Evolutionary conservation across 2,888 invertebrate genomes (phyloP).

Genomic region (Heliconius sara): DNA sequence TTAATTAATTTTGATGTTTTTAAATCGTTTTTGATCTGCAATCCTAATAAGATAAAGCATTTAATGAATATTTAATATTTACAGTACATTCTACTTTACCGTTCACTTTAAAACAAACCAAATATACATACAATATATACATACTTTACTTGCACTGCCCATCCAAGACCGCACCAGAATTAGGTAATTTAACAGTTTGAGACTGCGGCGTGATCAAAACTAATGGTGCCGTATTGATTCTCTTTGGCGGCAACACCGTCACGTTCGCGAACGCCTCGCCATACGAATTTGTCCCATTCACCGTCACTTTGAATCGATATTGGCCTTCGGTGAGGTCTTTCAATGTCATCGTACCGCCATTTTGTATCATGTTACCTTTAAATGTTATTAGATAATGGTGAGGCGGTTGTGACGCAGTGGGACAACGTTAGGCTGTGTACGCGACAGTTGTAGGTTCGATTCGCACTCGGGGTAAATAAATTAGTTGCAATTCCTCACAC

Average conservation of each 20-base stretch:
- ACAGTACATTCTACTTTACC: no score
- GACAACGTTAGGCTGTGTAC: background rate
- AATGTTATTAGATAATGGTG: slow-evolving; percentile 21
- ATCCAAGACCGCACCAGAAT: slow-evolving; percentile 94
- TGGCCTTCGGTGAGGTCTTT: slow-evolving; percentile 93
- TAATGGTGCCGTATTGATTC: slow-evolving; percentile 92
- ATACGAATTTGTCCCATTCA: slow-evolving; percentile 90
- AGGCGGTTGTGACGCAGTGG: background rate
- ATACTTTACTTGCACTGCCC: slow-evolving; percentile 89
- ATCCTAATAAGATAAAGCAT: no score
- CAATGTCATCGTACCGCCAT: slow-evolving; percentile 91
- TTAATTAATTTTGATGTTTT: background rate
- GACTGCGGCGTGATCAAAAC: slow-evolving; percentile 93
- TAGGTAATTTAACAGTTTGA: slow-evolving; percentile 95
- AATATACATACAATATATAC: slow-evolving; percentile 4
- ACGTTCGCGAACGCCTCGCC: slow-evolving; percentile 95
- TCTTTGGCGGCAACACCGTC: slow-evolving; percentile 92
- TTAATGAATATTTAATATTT: background rate
- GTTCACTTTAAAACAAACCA: no score
- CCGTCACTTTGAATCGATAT: slow-evolving; percentile 93
- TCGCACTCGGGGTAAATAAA: background rate
- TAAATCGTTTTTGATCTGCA: background rate
- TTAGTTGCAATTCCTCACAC: background rate
- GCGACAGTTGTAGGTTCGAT: background rate
- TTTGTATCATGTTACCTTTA: slow-evolving; percentile 91